A percentile compares a stretch with the other conserved stretches of the same genome.
Conservation (phyloP, 1,140 invertebrate genomes). For the Macrostomum lignano region DNA sequence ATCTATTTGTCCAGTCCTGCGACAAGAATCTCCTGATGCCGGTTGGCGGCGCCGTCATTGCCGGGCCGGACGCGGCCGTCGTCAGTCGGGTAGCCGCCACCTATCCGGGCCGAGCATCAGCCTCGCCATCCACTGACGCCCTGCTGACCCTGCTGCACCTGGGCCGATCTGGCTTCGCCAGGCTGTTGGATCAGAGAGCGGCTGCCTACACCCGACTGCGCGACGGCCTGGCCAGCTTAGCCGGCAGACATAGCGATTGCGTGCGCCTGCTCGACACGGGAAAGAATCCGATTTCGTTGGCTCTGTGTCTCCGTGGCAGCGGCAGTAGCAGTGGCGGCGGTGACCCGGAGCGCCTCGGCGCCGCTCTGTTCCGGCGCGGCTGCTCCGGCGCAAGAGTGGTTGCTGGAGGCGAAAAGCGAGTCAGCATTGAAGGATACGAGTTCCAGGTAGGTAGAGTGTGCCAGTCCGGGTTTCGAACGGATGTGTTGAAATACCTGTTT, state of each 20-base stretch:
- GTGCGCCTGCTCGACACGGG: constrained; percentile 37
- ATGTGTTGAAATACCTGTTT: no score
- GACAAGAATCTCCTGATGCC: constrained; percentile 67
- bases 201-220: constrained; percentile 39
- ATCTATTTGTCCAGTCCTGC: constrained; percentile 53
- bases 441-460: no score
- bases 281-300: constrained; percentile 47
- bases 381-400: no score
- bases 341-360: no score
- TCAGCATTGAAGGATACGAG: no score
- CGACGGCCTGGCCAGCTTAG: constrained; percentile 33
- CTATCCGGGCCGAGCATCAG: constrained; percentile 49
- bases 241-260: constrained; percentile 34
- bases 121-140: constrained; percentile 42
- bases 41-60: constrained; percentile 53
- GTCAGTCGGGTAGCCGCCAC: constrained; percentile 40
- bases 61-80: constrained; percentile 39
- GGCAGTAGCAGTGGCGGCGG: no score
- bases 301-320: constrained; percentile 22
- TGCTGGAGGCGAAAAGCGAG: no score
- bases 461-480: no score
- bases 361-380: no score
- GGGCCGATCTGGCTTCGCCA: constrained; percentile 39
- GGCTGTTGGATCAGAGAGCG: constrained; percentile 37
- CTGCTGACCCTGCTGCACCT: constrained; percentile 49